phyloP scores from a whole-genome alignment of 2,113 vertebrate species.

The Ictalurus punctatus region DNA sequence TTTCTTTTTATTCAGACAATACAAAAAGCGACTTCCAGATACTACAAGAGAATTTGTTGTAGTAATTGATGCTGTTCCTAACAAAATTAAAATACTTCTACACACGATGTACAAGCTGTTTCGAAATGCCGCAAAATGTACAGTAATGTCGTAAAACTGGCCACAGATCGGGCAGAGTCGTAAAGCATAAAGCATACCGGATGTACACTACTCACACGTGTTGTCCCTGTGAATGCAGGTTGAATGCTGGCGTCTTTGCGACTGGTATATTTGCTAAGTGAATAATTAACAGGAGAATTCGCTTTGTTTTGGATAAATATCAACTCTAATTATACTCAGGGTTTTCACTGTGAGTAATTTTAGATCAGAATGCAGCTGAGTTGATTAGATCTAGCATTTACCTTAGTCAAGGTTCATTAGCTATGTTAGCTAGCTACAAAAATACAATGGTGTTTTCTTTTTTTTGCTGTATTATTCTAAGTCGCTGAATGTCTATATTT shows the following conservation, averaged over 20 bases:
- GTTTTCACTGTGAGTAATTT: neutral
- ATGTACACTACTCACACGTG: constrained; percentile 43
- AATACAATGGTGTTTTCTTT: neutral
- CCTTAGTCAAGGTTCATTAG: neutral
- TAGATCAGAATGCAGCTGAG: neutral
- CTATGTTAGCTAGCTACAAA: neutral
- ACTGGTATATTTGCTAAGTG: neutral
- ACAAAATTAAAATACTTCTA: too few species aligned
- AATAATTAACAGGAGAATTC: neutral
- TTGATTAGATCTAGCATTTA: neutral
- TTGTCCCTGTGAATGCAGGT: neutral
- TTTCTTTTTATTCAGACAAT: too few species aligned
- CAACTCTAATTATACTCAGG: neutral
- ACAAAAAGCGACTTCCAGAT: too few species aligned
- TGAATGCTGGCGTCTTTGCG: neutral
- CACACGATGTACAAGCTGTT: too few species aligned
- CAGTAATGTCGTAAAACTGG: neutral
- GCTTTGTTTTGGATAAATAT: neutral
- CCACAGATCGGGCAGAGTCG: neutral
- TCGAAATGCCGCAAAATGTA: neutral
- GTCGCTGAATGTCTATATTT: constrained; percentile 1
- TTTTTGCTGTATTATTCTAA: neutral
- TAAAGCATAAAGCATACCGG: neutral
- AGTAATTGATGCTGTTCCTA: too few species aligned
- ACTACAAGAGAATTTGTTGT: too few species aligned